Percentiles rank a stretch among this genome's conserved stretches.
Conservation (phyloP, 2,113 vertebrate genomes). For the Petromus typicus region DNA sequence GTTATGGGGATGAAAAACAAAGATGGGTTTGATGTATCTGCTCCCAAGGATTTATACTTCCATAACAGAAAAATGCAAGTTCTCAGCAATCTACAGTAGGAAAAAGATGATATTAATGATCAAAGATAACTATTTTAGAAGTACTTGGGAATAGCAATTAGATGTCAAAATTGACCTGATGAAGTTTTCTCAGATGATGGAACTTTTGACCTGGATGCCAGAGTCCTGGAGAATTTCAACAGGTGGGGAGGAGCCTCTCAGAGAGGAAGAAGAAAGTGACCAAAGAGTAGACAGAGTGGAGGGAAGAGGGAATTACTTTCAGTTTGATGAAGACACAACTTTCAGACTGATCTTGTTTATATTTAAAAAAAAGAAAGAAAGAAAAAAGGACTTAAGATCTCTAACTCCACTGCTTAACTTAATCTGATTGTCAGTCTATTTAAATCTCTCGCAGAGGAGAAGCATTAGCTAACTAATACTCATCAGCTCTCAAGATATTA, state of each 20-base stretch:
- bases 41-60: slow-evolving; percentile 35
- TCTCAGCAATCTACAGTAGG: neutral
- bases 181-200: neutral
- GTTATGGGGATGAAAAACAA: slow-evolving; percentile 44
- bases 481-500: slow-evolving; percentile 49
- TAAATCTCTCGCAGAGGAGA: slow-evolving; percentile 31
- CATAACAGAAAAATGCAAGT: neutral
- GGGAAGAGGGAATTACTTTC: neutral
- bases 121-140: neutral
- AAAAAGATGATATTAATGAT: neutral
- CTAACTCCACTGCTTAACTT: neutral
- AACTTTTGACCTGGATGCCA: neutral
- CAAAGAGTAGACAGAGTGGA: neutral
- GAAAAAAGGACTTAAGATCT: neutral
- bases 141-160: neutral
- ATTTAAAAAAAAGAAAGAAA: neutral
- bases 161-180: neutral
- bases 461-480: slow-evolving; percentile 44
- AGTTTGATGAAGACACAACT: slow-evolving; percentile 39
- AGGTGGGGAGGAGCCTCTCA: neutral
- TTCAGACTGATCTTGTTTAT: neutral
- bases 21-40: neutral
- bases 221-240: neutral
- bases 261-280: neutral
- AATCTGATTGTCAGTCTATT: slow-evolving; percentile 37